Evolutionary conservation across 2,888 invertebrate genomes (phyloP).

Genomic region (Euplagia quadripunctaria): DNA sequence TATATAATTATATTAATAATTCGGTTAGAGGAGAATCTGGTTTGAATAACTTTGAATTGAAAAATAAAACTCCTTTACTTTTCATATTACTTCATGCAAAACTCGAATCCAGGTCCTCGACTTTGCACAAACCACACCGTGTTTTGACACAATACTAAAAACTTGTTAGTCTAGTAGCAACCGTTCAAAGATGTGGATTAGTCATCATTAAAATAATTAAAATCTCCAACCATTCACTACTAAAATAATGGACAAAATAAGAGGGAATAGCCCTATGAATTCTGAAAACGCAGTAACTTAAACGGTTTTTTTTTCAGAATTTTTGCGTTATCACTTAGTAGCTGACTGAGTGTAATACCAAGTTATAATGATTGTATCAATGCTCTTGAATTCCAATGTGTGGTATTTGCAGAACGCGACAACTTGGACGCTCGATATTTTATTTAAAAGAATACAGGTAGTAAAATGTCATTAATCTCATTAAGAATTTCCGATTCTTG

Average conservation of each 20-base stretch:
- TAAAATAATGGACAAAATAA: neutral
- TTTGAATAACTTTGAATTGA: neutral
- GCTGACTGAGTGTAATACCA: neutral
- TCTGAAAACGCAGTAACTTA: no score
- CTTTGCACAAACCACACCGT: no score
- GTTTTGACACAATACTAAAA: no score
- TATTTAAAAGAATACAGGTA: slow-evolving; percentile 38
- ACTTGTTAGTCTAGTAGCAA: no score
- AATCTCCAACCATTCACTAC: no score
- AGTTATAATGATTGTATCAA: neutral
- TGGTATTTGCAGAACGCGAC: slow-evolving; percentile 8
- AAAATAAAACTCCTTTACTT: neutral
- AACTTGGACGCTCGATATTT: slow-evolving; percentile 12
- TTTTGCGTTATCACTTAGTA: neutral
- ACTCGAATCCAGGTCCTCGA: no score
- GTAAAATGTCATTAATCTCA: slow-evolving; percentile 58
- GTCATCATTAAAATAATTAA: no score
- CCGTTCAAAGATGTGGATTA: no score
- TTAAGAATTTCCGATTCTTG: slow-evolving; percentile 68
- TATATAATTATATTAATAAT: neutral
- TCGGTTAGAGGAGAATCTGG: neutral
- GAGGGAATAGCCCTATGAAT: no score
- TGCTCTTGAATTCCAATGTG: neutral
- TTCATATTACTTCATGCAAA: neutral
- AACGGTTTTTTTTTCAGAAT: neutral